Percentiles rank a stretch among this genome's conserved stretches.
Evolutionary conservation across 37 sponge, comb jelly and placozoan species (phyloP).

Genomic region (Haliclona indistincta): DNA sequence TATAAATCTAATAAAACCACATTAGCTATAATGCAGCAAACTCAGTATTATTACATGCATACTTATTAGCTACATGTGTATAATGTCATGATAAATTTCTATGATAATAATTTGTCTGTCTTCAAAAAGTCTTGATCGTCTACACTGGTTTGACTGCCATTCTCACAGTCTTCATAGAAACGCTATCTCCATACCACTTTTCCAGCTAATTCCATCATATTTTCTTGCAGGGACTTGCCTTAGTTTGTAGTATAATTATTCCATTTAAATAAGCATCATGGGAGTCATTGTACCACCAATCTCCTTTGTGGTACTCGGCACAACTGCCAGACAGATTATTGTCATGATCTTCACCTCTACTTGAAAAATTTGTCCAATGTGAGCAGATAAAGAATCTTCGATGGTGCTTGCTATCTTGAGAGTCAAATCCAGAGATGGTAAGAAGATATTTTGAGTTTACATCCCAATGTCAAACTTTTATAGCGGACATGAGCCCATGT

Average conservation of each 20-base stretch:
- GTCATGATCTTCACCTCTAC: constrained; percentile 44
- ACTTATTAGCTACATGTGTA: too few species aligned
- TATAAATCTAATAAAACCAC: too few species aligned
- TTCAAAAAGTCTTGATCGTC: too few species aligned
- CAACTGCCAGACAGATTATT: neutral
- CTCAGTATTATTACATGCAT: too few species aligned
- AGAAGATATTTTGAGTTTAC: too few species aligned
- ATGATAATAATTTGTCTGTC: too few species aligned
- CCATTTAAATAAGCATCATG: constrained; percentile 55
- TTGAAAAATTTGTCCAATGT: constrained; percentile 51
- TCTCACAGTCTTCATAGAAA: constrained; percentile 35
- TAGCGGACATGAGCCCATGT: too few species aligned
- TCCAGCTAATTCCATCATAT: constrained; percentile 57
- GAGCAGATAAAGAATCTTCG: constrained; percentile 12
- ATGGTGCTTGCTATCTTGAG: neutral
- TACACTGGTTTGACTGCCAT: constrained; percentile 55
- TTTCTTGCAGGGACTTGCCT: neutral
- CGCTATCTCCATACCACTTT: neutral
- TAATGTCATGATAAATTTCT: too few species aligned
- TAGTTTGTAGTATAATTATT: constrained; percentile 5
- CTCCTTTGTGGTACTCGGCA: constrained; percentile 2
- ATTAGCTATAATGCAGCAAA: too few species aligned
- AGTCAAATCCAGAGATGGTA: too few species aligned
- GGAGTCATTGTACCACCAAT: constrained; percentile 60
- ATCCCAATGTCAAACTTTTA: too few species aligned